A percentile compares a stretch with the other conserved stretches of the same genome.
Evolutionary conservation across 92 coral and sea anemone species (phyloP).

Genomic region (Meandrina meandrites): DNA sequence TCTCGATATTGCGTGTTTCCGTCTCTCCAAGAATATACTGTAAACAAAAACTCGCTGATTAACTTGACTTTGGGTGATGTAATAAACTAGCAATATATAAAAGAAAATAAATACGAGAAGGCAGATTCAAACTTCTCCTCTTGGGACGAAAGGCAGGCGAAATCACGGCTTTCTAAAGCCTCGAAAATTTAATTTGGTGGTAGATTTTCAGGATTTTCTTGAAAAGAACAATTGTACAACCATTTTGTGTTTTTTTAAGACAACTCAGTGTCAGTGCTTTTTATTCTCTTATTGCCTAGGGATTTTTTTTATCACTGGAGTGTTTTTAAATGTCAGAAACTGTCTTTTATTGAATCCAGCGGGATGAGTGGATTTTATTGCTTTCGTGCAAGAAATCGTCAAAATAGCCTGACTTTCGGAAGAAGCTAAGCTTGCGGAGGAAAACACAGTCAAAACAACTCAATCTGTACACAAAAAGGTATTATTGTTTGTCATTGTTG

Average conservation of each 20-base stretch:
- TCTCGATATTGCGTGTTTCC: not conserved
- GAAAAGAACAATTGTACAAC: not conserved
- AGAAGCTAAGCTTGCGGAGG: not conserved
- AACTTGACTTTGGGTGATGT: not conserved
- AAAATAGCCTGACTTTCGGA: not conserved
- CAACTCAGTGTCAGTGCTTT: not conserved
- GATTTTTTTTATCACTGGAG: not conserved
- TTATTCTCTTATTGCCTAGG: not conserved
- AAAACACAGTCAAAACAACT: not conserved
- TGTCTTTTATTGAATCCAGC: not conserved
- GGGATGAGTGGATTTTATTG: not conserved
- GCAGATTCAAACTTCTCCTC: not conserved
- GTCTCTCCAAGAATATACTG: not conserved
- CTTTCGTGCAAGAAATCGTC: not conserved
- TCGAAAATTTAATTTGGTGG: not conserved
- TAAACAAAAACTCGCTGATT: not conserved
- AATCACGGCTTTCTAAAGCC: not conserved
- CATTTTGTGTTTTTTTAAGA: not conserved
- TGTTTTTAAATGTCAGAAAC: not conserved
- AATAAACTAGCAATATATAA: not conserved
- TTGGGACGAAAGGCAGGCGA: not conserved
- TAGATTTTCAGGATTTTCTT: not conserved
- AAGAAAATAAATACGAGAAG: not conserved
- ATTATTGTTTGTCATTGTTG: constrained; percentile 20
- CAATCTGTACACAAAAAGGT: not conserved